A percentile compares a stretch with the other conserved stretches of the same genome.
Evolutionary conservation across 2,797 vertebrate species (phyloP).

Genomic region (Phyllotis vaccarum): DNA sequence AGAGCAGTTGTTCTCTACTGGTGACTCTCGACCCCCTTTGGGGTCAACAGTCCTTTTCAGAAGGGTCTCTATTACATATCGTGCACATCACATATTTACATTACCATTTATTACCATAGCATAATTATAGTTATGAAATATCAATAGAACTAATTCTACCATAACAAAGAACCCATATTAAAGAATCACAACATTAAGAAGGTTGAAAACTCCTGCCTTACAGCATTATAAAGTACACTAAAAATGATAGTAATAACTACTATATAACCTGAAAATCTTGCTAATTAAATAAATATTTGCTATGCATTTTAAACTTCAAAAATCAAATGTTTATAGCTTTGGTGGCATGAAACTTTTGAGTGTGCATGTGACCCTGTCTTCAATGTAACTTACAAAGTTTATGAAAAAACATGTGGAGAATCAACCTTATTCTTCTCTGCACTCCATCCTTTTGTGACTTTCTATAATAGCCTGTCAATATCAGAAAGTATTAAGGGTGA

Average conservation of each 20-base stretch:
- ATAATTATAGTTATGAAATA: neutral
- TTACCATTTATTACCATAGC: neutral
- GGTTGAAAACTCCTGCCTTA: neutral
- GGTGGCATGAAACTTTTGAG: neutral
- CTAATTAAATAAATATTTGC: neutral
- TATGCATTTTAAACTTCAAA: neutral
- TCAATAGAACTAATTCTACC: neutral
- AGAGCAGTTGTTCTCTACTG: neutral
- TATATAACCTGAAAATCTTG: too few relatives aligned
- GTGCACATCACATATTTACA: neutral
- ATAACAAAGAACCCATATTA: neutral
- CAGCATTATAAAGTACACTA: neutral
- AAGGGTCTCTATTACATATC: neutral
- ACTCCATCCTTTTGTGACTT: neutral
- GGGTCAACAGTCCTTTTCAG: neutral
- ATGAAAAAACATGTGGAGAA: neutral
- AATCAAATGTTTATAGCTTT: fast-evolving
- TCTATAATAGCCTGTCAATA: too few relatives aligned
- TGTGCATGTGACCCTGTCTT: neutral
- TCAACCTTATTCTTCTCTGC: neutral
- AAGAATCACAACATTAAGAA: neutral
- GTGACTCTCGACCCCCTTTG: neutral
- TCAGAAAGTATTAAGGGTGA: neutral
- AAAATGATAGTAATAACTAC: neutral
- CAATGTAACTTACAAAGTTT: neutral